Evolutionary conservation across 2,888 invertebrate genomes (phyloP).

Genomic region (Drosophila kokeensis): DNA sequence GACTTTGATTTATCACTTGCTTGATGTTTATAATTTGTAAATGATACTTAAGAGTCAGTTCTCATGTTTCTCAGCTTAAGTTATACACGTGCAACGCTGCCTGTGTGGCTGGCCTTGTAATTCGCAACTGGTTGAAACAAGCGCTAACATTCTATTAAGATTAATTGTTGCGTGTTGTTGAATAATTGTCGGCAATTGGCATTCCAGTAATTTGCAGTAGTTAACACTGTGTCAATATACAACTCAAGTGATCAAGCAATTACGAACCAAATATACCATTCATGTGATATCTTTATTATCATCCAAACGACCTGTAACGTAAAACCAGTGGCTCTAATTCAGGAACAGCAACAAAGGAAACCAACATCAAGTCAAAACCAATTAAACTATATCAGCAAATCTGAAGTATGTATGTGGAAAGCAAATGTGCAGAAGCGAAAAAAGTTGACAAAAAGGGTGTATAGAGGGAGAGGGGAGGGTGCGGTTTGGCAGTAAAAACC

Average conservation of each 20-base stretch:
- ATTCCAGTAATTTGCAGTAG: conserved; percentile 20
- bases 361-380: conserved; percentile 60
- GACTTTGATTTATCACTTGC: conserved; percentile 32
- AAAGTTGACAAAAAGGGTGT: conserved; percentile 19
- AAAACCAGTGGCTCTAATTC: conserved; percentile 63
- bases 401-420: conserved; percentile 32
- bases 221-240: conserved; percentile 31
- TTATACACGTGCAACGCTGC: conserved; percentile 3
- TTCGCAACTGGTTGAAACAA: conserved; percentile 13
- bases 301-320: conserved; percentile 46
- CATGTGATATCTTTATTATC: conserved; percentile 70
- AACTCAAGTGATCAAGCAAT: conserved; percentile 50
- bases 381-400: conserved; percentile 78
- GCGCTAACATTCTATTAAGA: neutral
- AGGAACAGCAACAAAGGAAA: conserved; percentile 24
- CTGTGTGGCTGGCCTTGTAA: conserved; percentile 5
- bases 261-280: conserved; percentile 53
- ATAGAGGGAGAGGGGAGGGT: conserved; percentile 7
- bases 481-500: conserved; percentile 23
- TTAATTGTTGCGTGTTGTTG: neutral
- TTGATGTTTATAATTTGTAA: conserved; percentile 9
- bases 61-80: conserved; percentile 14
- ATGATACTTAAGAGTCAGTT: conserved; percentile 15
- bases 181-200: conserved; percentile 1
- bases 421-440: conserved; percentile 35